Conservation (phyloP, 2,113 vertebrate genomes). For the Naja naja region DNA sequence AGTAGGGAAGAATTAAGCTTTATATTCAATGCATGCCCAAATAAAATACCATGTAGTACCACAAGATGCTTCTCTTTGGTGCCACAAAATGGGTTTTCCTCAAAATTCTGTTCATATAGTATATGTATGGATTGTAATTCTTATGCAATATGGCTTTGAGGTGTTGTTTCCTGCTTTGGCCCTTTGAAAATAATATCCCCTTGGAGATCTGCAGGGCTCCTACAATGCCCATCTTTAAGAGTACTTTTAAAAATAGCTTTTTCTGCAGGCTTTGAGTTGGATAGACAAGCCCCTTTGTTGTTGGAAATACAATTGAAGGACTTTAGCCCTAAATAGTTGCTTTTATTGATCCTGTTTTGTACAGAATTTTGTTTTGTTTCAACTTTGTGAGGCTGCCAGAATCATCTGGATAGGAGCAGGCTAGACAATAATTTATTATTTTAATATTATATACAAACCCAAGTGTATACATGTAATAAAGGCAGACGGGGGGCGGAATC, state of each 20-base stretch:
- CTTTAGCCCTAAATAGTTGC: neutral
- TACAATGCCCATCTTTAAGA: neutral
- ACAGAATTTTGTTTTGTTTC: neutral
- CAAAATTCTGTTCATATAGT: neutral
- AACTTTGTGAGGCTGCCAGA: neutral
- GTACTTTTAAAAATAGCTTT: neutral
- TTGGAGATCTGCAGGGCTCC: neutral
- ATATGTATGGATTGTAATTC: neutral
- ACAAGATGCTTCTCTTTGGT: neutral
- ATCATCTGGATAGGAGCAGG: neutral
- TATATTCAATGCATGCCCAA: neutral
- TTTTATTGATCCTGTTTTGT: neutral
- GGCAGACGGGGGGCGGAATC: neutral
- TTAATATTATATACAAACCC: neutral
- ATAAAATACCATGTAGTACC: neutral
- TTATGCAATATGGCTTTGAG: neutral
- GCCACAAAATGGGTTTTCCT: neutral
- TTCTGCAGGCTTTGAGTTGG: neutral
- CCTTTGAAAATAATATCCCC: neutral
- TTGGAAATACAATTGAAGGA: neutral
- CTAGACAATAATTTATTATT: neutral
- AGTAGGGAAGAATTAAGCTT: neutral
- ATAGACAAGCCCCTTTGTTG: neutral
- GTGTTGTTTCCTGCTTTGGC: neutral
- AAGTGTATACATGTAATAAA: neutral